A percentile compares a stretch with the other conserved stretches of the same genome.
Evolutionary conservation across 2,113 vertebrate genomes (phyloP).

Genomic region (Ciconia maguari): DNA sequence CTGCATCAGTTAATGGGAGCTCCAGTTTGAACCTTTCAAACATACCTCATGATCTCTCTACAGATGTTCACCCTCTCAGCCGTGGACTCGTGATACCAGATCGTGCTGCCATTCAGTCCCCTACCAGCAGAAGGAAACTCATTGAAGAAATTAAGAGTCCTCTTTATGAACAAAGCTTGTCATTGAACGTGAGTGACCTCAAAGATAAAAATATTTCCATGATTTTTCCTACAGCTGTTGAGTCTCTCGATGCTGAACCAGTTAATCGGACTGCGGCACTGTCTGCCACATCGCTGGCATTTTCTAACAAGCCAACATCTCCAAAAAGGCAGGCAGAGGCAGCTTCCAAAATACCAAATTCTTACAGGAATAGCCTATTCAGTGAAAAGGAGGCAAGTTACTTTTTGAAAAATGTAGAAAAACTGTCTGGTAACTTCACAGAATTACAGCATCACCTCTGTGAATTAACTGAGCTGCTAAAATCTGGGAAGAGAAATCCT

Average conservation of each 20-base stretch:
- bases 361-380: slow-evolving; percentile 59
- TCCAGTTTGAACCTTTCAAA: slow-evolving; percentile 41
- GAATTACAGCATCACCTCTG: slow-evolving; percentile 82
- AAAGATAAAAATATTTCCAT: slow-evolving; percentile 71
- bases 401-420: slow-evolving; percentile 79
- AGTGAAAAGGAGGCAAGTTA: slow-evolving; percentile 74
- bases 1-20: neutral
- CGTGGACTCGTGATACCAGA: slow-evolving; percentile 83
- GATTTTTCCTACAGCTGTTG: slow-evolving; percentile 33
- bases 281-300: slow-evolving; percentile 19
- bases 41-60: slow-evolving; percentile 62
- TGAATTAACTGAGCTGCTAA: slow-evolving; percentile 81
- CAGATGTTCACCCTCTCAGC: slow-evolving; percentile 64
- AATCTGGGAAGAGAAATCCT: slow-evolving; percentile 74
- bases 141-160: slow-evolving; percentile 84
- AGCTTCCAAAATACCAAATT: slow-evolving; percentile 58
- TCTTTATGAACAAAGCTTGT: slow-evolving; percentile 62
- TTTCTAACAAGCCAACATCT: slow-evolving; percentile 68
- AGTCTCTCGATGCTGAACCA: slow-evolving; percentile 72
- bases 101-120: slow-evolving; percentile 61
- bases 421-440: slow-evolving; percentile 78
- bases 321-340: slow-evolving; percentile 56
- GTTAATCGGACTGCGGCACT: slow-evolving; percentile 54
- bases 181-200: slow-evolving; percentile 65
- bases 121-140: slow-evolving; percentile 75